Evolutionary conservation across 2,888 invertebrate species (phyloP).

Genomic region (Xiphydria camelus): DNA sequence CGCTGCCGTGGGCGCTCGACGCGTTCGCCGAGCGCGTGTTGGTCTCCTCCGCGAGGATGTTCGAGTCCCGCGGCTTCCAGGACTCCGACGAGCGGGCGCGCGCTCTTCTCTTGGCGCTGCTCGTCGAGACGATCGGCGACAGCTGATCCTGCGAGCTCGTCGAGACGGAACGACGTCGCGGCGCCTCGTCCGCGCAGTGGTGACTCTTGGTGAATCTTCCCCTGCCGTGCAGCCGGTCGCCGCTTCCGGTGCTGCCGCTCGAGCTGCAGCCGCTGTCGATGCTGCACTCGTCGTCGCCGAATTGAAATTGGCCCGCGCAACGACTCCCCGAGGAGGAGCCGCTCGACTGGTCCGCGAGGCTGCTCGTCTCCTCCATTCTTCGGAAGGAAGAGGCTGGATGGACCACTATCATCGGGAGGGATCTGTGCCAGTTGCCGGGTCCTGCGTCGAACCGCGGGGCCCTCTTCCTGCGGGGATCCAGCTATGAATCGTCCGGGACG

Average conservation of each 20-base stretch:
- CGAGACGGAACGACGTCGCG: conserved; percentile 32
- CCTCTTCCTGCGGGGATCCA: conserved; percentile 5
- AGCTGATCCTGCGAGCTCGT: conserved; percentile 41
- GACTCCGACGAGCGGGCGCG: conserved; percentile 43
- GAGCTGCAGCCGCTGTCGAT: conserved; percentile 59
- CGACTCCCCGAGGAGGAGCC: conserved; percentile 15
- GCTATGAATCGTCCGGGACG: too few relatives aligned
- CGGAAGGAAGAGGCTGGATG: conserved; percentile 2
- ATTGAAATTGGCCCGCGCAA: conserved; percentile 24
- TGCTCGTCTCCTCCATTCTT: conserved; percentile 42
- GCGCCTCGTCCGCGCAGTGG: conserved; percentile 36
- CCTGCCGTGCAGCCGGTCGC: conserved; percentile 39
- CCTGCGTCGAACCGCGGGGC: conserved; percentile 3
- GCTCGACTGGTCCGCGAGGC: conserved; percentile 31
- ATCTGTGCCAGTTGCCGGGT: conserved; percentile 14
- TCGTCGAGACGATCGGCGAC: conserved; percentile 28
- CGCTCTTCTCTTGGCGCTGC: conserved; percentile 29
- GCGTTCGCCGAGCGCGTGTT: conserved; percentile 45
- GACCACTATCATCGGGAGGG: conserved; percentile 17
- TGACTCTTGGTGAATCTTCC: too few relatives aligned
- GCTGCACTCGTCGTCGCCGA: conserved; percentile 48
- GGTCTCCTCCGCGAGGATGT: conserved; percentile 29
- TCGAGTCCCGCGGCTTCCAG: conserved; percentile 39
- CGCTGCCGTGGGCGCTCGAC: conserved; percentile 55
- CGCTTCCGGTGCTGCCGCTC: conserved; percentile 55